Evolutionary conservation across 2,797 vertebrate genomes (phyloP).

Genomic region (Parauchenoglanis ngamensis): DNA sequence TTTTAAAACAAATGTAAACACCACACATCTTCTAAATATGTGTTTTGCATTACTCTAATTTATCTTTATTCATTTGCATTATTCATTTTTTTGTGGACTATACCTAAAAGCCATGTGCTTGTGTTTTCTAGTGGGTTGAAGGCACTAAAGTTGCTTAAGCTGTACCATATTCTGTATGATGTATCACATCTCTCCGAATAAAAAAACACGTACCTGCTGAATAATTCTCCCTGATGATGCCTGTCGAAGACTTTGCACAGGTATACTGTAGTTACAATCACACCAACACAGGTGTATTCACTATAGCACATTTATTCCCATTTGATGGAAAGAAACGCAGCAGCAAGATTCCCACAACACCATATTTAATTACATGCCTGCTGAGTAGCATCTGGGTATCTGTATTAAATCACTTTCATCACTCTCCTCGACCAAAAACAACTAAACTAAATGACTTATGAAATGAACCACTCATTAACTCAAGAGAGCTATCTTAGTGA

Average conservation of each 20-base stretch:
- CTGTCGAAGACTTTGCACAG: neutral
- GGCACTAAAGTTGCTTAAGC: neutral
- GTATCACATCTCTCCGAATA: neutral
- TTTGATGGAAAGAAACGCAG: conserved; percentile 41
- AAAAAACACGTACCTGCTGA: neutral
- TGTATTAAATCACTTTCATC: conserved; percentile 22
- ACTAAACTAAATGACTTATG: conserved; percentile 7
- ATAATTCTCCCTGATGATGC: neutral
- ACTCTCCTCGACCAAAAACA: neutral
- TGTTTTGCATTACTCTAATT: neutral
- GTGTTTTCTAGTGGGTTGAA: neutral
- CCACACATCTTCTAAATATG: too few species aligned
- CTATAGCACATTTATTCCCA: conserved; percentile 48
- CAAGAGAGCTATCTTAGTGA: neutral
- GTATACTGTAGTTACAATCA: conserved; percentile 8
- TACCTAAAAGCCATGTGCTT: neutral
- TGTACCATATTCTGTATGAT: neutral
- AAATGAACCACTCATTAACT: conserved; percentile 1
- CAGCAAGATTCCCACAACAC: conserved; percentile 23
- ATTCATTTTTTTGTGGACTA: neutral
- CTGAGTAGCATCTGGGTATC: conserved; percentile 22
- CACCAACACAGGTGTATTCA: conserved; percentile 33
- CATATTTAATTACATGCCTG: conserved; percentile 46
- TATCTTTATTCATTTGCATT: neutral
- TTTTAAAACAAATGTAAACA: neutral